Percentiles rank a stretch among this genome's conserved stretches.
Conservation (phyloP, 2,113 vertebrate genomes). For the Oostethus manadensis region DNA sequence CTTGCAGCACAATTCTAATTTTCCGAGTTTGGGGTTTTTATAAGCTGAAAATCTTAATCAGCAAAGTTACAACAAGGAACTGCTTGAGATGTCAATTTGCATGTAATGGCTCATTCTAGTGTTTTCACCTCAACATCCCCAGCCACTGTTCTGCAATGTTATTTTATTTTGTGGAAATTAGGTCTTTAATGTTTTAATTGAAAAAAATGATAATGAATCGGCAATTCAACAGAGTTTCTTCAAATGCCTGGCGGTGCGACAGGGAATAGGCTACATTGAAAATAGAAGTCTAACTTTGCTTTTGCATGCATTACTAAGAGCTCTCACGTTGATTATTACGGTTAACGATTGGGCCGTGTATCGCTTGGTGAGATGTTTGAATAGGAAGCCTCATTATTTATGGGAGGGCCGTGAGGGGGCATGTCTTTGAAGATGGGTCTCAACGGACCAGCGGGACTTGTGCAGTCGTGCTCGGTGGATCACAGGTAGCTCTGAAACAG, state of each 20-base stretch:
- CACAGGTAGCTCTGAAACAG: constrained; percentile 14
- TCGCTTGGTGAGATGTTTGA: constrained; percentile 42
- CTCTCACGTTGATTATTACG: constrained; percentile 38
- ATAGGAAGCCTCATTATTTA: constrained; percentile 41
- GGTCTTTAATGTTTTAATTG: no score
- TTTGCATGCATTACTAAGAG: constrained; percentile 51
- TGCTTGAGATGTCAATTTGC: no score
- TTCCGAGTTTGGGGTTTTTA: no score
- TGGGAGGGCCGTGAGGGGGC: constrained; percentile 15
- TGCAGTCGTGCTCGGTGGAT: constrained; percentile 10
- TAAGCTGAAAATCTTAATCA: no score
- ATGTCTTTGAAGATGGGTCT: constrained; percentile 37
- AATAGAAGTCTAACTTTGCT: constrained; percentile 31
- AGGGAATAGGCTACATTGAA: constrained; percentile 9
- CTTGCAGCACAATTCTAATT: no score
- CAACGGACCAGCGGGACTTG: constrained; percentile 12
- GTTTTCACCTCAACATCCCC: no score
- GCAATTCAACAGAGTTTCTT: not conserved
- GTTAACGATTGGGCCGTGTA: constrained; percentile 41
- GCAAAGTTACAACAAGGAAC: no score
- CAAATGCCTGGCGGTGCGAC: not conserved
- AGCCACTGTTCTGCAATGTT: no score
- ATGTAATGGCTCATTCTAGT: no score
- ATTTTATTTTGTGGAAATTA: no score
- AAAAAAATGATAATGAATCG: not conserved